phyloP scores from a whole-genome alignment of 2,888 invertebrate genomes.

The Blomia tropicalis region DNA sequence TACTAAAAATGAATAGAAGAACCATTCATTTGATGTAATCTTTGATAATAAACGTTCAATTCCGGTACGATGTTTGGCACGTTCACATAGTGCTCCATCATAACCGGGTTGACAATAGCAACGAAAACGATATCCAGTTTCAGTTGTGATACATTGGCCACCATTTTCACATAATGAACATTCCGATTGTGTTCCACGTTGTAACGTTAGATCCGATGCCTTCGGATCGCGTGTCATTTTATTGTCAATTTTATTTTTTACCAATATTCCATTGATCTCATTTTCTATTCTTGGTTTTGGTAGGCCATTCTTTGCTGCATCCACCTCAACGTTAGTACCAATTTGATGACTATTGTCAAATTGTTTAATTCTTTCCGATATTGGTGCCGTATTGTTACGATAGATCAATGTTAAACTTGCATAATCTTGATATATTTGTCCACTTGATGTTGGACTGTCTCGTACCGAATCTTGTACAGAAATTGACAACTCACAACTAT shows the following conservation, averaged over 20 bases:
- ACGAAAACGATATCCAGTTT: background rate
- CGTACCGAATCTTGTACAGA: constrained; percentile 8
- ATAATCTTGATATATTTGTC: background rate
- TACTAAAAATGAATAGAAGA: background rate
- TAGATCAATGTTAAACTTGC: constrained; percentile 3
- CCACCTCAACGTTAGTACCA: background rate
- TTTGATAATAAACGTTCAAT: background rate
- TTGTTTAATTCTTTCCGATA: background rate
- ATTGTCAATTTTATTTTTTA: background rate
- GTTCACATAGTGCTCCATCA: constrained; percentile 8
- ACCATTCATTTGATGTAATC: background rate
- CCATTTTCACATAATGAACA: constrained; percentile 7
- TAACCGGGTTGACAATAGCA: constrained; percentile 3
- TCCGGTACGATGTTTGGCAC: background rate
- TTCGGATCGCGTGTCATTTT: background rate
- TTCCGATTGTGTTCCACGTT: background rate
- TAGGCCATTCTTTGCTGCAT: background rate
- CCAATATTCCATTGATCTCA: background rate
- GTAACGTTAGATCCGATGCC: background rate
- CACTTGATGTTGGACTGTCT: background rate
- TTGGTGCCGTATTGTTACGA: background rate
- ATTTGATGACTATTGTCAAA: no score
- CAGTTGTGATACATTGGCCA: constrained; percentile 1
- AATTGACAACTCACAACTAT: background rate
- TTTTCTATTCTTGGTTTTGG: background rate